Percentiles rank a stretch among this genome's conserved stretches.
Evolutionary conservation across 1,140 invertebrate genomes (phyloP).

Genomic region (Ips typographus): DNA sequence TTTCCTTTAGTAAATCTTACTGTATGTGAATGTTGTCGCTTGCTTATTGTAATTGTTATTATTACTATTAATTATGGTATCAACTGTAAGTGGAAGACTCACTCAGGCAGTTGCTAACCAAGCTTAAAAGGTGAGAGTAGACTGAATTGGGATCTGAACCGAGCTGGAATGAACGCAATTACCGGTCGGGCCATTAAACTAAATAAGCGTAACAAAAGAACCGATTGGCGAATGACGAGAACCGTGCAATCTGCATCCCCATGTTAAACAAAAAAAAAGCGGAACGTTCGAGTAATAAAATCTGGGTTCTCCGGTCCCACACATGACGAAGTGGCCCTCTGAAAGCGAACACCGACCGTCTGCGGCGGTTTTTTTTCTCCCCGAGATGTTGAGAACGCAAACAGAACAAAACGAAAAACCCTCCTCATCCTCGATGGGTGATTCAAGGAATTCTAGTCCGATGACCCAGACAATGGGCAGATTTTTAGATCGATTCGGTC

Average conservation of each 20-base stretch:
- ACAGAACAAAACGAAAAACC: slow-evolving; percentile 20
- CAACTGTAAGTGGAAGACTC: too few species aligned
- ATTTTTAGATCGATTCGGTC: slow-evolving; percentile 25
- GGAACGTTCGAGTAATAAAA: slow-evolving; percentile 23
- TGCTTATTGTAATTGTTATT: too few species aligned
- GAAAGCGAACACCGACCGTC: slow-evolving; percentile 27
- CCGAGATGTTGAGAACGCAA: slow-evolving; percentile 8
- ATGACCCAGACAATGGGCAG: slow-evolving; percentile 31
- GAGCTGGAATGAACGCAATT: not conserved
- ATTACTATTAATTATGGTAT: too few species aligned
- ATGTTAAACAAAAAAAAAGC: not conserved
- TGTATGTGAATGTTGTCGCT: too few species aligned
- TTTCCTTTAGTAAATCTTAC: too few species aligned
- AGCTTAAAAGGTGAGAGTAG: too few species aligned
- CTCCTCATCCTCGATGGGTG: slow-evolving; percentile 10
- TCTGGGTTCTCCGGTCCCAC: slow-evolving; percentile 26
- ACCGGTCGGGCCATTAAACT: not conserved
- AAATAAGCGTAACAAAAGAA: slow-evolving; percentile 2
- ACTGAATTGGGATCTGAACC: too few species aligned
- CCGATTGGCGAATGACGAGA: not conserved
- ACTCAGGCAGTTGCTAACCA: too few species aligned
- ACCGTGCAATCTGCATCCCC: not conserved
- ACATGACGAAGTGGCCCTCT: slow-evolving; percentile 19
- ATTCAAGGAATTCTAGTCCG: slow-evolving; percentile 32
- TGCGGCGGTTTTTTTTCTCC: slow-evolving; percentile 22